These are phyloP conservation scores for Copidosoma floridanum DNA, from an alignment of 1,140 invertebrate species.

Conservation along the genomic window DNA sequence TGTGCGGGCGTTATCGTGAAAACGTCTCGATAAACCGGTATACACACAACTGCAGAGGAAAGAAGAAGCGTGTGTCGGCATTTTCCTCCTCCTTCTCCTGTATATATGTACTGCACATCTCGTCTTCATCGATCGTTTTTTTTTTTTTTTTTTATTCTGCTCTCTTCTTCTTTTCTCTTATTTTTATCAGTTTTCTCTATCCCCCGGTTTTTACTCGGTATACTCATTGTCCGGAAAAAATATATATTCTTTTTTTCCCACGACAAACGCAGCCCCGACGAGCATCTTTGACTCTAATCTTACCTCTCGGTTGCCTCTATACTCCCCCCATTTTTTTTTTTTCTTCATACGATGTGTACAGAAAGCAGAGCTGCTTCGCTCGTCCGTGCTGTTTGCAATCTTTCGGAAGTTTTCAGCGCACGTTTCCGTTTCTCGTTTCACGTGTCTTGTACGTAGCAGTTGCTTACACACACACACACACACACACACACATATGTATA, in stretches of 20 bases:
- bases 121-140: slow-evolving; percentile 1
- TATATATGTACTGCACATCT: no score
- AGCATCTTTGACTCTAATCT: not conserved
- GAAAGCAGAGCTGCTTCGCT: no score
- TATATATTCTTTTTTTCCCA: not conserved
- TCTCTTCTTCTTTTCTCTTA: not conserved
- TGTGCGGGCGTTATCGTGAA: not conserved
- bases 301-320: not conserved
- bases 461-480: not conserved
- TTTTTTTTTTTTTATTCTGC: not conserved
- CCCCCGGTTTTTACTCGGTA: not conserved
- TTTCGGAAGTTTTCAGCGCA: not conserved
- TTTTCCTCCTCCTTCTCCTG: not conserved
- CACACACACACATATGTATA: no score
- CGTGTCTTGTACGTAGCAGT: no score
- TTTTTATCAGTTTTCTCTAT: not conserved
- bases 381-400: not conserved
- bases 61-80: not conserved
- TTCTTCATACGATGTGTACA: not conserved
- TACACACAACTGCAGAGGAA: not conserved
- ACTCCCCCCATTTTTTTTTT: not conserved
- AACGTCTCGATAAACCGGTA: not conserved
- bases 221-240: not conserved
- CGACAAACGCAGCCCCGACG: not conserved
- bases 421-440: not conserved